phyloP scores from a whole-genome alignment of 1,140 invertebrate species.

The Neodiprion virginianus region DNA sequence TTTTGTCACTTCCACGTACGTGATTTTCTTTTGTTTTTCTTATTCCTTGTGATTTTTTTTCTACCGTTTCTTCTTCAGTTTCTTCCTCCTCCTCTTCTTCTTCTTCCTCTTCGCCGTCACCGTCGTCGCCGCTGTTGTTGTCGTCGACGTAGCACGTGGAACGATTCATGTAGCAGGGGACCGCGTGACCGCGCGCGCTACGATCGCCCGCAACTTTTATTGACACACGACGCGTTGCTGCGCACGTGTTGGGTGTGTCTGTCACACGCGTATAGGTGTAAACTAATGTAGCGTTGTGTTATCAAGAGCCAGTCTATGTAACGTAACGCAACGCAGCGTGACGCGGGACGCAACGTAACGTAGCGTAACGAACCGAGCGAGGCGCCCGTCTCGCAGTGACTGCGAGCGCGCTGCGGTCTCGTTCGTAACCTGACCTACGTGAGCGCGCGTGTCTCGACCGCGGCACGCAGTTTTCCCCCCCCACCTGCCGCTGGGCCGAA shows the following conservation, averaged over 20 bases:
- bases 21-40: too few species aligned
- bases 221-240: too few species aligned
- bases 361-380: conserved; percentile 32
- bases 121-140: not conserved
- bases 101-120: not conserved
- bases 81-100: not conserved
- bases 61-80: not conserved
- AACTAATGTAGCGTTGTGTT: too few species aligned
- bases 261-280: too few species aligned
- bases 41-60: too few species aligned
- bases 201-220: not conserved
- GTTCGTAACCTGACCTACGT: conserved; percentile 62
- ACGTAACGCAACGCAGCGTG: conserved; percentile 41
- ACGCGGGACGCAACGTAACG: conserved; percentile 62
- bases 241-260: too few species aligned
- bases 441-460: conserved; percentile 53
- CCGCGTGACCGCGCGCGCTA: not conserved
- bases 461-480: conserved; percentile 46
- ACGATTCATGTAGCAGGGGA: conserved; percentile 1
- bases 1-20: too few species aligned
- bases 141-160: conserved; percentile 6
- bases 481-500: conserved; percentile 1
- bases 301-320: too few species aligned
- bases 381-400: conserved; percentile 57
- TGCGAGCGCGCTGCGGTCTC: conserved; percentile 39